Base-by-base conservation (phyloP, 2,113 vertebrate species). In the Ivindomyrus marchei region DNA sequence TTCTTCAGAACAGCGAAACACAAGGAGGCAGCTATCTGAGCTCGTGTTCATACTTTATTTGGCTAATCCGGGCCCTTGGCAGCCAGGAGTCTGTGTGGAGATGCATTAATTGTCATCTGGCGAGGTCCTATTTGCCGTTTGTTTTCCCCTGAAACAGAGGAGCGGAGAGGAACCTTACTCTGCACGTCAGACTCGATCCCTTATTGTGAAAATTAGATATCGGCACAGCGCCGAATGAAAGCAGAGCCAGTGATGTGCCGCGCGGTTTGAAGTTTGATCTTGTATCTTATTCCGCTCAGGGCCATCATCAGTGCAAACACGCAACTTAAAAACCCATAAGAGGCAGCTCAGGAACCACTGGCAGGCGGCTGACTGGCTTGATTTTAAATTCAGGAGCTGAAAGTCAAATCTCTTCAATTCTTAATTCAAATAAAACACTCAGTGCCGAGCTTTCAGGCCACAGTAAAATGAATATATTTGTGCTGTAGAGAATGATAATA, bases 271-370 rank as follows among this genome's bases (percentile, higher is more conserved):
- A 92, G 91, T 89, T 92, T 88, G 91, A 91, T 90, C 90, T 90
- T 88, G 62, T 91, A 87, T 92, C 90, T 91, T 90, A 93, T 91
- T 91, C 91, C 90, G 90, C 92, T 93, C 9, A 89, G 88, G 90
- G 92, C 91, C 91, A 90, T 91, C 87, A 86, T 92, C 91, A 92
- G 90, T 87, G 90, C 89, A 90, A 92, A 89, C 87, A 92, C 56
- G 17, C 80, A 49, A 89, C 89, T 92, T 90, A 46, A 92, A 89
- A 88, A 88, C 90, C 90, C 88, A 31, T 84, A 90, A 89, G 85
- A 90, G 80, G 50, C 85, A 31, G 46, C 85, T 88, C 39, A 77
- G 87, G 91, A 92, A 91, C 88, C 83, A 85, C 66, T 90, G 56
- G 89, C 86, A 66, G 86, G 66, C 80, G 56, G 77, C 87, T 58